Evolutionary conservation across 2,888 invertebrate species (phyloP).

Genomic region (Nymphalis polychloros): DNA sequence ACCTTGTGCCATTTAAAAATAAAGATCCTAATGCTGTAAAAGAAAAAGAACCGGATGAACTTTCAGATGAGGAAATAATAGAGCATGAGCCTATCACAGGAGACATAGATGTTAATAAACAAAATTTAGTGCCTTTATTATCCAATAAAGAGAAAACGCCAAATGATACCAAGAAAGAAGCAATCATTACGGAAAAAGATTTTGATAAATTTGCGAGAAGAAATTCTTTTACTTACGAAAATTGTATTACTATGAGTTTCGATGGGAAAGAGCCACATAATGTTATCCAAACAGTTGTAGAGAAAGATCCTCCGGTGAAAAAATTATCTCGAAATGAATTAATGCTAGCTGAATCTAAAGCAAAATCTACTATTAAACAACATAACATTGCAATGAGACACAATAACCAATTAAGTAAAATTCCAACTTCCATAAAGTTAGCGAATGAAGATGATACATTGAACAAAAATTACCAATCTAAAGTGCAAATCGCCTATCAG

Average conservation of each 20-base stretch:
- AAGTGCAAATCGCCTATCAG: conserved; percentile 72
- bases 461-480: conserved; percentile 66
- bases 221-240: conserved; percentile 71
- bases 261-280: conserved; percentile 62
- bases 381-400: conserved; percentile 44
- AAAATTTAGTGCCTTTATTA: conserved; percentile 36
- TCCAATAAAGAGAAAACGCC: conserved; percentile 52
- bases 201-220: conserved; percentile 75
- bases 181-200: conserved; percentile 74
- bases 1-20: conserved; percentile 52
- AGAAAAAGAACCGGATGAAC: conserved; percentile 40
- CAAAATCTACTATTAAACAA: conserved; percentile 54
- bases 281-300: conserved; percentile 61
- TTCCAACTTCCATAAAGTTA: conserved; percentile 46
- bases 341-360: conserved; percentile 53
- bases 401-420: conserved; percentile 48
- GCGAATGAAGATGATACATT: conserved; percentile 51
- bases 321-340: conserved; percentile 57
- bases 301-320: conserved; percentile 55
- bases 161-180: conserved; percentile 57
- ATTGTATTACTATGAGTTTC: conserved; percentile 66
- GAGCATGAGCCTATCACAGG: conserved; percentile 54
- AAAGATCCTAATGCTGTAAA: conserved; percentile 45
- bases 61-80: conserved; percentile 51
- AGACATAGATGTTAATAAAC: conserved; percentile 44